Conservation (phyloP, 2,888 invertebrate species). For the Pristionchus arcanus region DNA sequence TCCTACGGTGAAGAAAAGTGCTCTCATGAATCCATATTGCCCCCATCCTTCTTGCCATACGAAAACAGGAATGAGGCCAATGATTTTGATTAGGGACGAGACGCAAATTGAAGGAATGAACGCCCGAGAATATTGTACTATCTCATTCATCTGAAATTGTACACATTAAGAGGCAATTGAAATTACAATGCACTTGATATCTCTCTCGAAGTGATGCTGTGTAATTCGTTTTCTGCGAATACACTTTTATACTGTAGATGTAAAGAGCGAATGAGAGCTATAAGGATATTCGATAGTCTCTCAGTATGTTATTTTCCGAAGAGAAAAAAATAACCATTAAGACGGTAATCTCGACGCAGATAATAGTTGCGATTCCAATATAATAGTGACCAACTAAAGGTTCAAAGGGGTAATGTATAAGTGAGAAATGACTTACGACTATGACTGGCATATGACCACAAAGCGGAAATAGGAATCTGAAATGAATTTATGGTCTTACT, state of each 20-base stretch:
- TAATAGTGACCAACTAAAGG: constrained; percentile 5
- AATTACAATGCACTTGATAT: constrained; percentile 1
- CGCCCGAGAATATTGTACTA: background rate
- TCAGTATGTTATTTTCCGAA: too few species aligned
- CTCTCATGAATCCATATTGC: constrained; percentile 15
- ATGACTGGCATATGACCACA: constrained; percentile 3
- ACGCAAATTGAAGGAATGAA: constrained; percentile 29
- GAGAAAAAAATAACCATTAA: background rate
- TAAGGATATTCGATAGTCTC: background rate
- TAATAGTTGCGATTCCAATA: background rate
- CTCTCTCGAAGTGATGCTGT: background rate
- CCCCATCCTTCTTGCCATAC: constrained; percentile 24
- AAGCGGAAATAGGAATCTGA: background rate
- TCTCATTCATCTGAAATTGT: background rate
- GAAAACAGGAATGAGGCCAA: background rate
- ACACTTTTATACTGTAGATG: background rate
- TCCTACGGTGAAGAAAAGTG: background rate
- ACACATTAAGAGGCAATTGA: background rate
- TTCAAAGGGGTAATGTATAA: background rate
- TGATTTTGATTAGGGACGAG: constrained; percentile 1
- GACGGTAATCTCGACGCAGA: background rate
- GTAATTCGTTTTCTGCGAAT: background rate
- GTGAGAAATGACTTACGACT: background rate
- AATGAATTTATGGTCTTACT: background rate
- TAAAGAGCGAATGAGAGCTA: background rate